Evolutionary conservation across 2,113 vertebrate species (phyloP).

Genomic region (Gambusia holbrooki): DNA sequence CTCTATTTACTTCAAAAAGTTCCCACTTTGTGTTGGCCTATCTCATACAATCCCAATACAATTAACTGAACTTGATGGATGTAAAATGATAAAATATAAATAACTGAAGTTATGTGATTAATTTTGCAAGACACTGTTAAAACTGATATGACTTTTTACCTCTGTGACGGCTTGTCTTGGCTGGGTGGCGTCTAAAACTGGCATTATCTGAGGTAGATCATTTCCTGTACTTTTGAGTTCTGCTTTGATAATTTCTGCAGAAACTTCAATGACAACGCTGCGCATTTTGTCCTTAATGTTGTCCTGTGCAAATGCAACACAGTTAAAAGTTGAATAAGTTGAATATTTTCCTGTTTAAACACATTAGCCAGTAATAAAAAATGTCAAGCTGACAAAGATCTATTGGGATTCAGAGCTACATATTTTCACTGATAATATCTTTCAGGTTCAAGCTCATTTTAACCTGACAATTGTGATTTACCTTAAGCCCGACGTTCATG

Average conservation of each 20-base stretch:
- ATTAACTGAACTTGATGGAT: background rate
- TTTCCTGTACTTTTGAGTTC: slow-evolving; percentile 77
- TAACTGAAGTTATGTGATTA: background rate
- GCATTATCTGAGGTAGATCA: slow-evolving; percentile 82
- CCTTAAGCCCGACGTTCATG: slow-evolving; percentile 84
- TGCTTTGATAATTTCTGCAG: slow-evolving; percentile 79
- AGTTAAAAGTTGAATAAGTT: background rate
- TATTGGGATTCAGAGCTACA: background rate
- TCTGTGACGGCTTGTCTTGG: slow-evolving; percentile 79
- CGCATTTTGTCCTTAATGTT: slow-evolving; percentile 93
- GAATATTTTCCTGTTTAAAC: background rate
- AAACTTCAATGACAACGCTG: slow-evolving; percentile 87
- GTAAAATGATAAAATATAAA: background rate
- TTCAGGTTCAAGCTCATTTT: background rate
- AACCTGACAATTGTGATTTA: slow-evolving; percentile 47
- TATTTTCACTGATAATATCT: background rate
- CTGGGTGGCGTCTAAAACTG: slow-evolving; percentile 86
- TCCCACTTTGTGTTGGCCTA: background rate
- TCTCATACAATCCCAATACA: background rate
- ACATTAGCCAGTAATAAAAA: background rate
- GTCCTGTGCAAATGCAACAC: slow-evolving; percentile 79
- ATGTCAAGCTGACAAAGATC: background rate
- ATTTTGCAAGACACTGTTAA: background rate
- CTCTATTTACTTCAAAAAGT: too few species aligned
- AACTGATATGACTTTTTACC: slow-evolving; percentile 68